Percentiles rank a stretch among this genome's conserved stretches.
Evolutionary conservation across 2,113 vertebrate genomes (phyloP).

Genomic region (Varanus komodoensis): DNA sequence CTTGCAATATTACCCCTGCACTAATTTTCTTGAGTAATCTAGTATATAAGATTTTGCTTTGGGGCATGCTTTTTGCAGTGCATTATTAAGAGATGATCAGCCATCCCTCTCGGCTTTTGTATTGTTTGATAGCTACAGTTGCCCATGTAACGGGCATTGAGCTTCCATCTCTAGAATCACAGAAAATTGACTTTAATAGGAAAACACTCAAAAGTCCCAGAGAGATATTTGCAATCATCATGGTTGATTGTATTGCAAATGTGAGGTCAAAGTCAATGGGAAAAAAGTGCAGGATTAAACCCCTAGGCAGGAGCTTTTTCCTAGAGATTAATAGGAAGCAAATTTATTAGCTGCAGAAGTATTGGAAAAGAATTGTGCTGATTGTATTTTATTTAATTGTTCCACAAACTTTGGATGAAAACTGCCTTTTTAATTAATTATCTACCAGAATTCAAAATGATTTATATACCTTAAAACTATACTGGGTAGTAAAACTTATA

Average conservation of each 20-base stretch:
- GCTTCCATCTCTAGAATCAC: neutral
- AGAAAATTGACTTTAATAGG: neutral
- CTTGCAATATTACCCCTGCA: neutral
- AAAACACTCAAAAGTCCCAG: conserved; percentile 18
- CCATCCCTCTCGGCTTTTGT: neutral
- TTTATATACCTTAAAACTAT: neutral
- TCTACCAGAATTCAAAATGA: conserved; percentile 12
- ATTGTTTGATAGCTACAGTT: neutral
- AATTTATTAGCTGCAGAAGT: conserved; percentile 19
- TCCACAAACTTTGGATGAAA: conserved; percentile 31
- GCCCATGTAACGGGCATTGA: neutral
- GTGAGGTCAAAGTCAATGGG: conserved; percentile 4
- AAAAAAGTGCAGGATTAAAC: conserved; percentile 7
- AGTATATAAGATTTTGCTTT: neutral
- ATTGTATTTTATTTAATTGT: neutral
- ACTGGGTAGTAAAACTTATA: neutral
- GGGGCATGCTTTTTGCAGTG: neutral
- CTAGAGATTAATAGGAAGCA: neutral
- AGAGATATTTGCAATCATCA: conserved; percentile 29
- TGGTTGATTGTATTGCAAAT: neutral
- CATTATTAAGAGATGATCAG: neutral
- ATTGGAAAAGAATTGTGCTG: conserved; percentile 13
- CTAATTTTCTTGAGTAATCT: neutral
- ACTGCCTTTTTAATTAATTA: conserved; percentile 3
- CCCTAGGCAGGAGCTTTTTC: neutral